Base-by-base conservation (phyloP, 2,113 vertebrate species). In the Mormoops blainvillei region DNA sequence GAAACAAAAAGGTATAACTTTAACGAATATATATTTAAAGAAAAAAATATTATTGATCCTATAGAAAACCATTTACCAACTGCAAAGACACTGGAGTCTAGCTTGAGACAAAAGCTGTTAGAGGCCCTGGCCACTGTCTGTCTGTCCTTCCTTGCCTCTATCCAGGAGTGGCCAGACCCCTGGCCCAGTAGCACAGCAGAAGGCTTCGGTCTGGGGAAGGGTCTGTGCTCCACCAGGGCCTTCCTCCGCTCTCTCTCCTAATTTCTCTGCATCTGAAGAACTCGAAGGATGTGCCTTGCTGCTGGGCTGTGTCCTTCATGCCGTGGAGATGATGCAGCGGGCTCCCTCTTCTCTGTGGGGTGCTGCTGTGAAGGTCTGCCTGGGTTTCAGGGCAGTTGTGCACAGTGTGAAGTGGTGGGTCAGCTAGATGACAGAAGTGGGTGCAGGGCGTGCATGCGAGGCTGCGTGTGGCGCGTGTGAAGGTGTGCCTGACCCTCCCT, bases 261-360 rank as follows among this genome's bases (percentile, higher is more conserved):
- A 98, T 94, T 78, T 94, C 97, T 96, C 97, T 97, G 97, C 33
- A 15, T 98, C 98, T 93, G 96, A 93, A 95, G 98, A 97, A 98
- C 98, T 97, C 93, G 96, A 98, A 98, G 98, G 98, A 98, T 98
- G 99, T 99, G 99, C 99, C 99, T 99, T 99, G 98, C 83, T 97
- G 99, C 97, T 91, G 91, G 96, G 95, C 73, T 43, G 56, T 81
- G 96, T 78, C 76, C 96, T 76, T 88, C 68, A 14, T 31, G 19
- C 65, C 1, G 16, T 54, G 73, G 88, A 74, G 45, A 82, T 20
- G 7, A 38, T 43, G 48, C 48, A 68, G 74, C 50, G 54, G 95
- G 71, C 56, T 80, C 48, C 56, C 28, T 31, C 95, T 33, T 58
- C 78, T 54, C 78, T 56, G 19, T 4, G 80, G 83, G 90, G 54